Evolutionary conservation across 2,797 vertebrate genomes (phyloP).

Genomic region (Pempheris klunzingeri): DNA sequence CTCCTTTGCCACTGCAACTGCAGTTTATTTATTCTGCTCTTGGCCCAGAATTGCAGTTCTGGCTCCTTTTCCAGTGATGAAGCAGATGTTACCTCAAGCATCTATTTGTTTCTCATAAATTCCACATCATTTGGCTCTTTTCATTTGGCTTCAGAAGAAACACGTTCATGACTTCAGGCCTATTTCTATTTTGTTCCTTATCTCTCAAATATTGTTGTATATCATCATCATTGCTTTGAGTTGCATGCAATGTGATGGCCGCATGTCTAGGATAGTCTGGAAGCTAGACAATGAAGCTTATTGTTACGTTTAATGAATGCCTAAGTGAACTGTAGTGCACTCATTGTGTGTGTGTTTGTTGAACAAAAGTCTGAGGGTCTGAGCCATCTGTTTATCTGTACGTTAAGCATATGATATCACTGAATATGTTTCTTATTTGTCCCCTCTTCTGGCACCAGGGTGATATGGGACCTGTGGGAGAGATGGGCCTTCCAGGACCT

Average conservation of each 20-base stretch:
- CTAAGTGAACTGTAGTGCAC: slow-evolving; percentile 21
- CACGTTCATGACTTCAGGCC: slow-evolving; percentile 30
- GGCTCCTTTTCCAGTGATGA: slow-evolving; percentile 12
- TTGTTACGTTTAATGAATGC: slow-evolving; percentile 27
- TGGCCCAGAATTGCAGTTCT: not conserved
- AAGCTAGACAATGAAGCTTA: slow-evolving; percentile 37
- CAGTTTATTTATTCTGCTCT: slow-evolving; percentile 6
- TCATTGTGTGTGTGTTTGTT: slow-evolving; percentile 23
- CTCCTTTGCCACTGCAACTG: not conserved
- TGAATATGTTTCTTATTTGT: slow-evolving; percentile 47
- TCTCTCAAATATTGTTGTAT: slow-evolving; percentile 10
- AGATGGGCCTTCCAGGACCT: slow-evolving; percentile 92
- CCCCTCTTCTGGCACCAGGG: slow-evolving; percentile 86
- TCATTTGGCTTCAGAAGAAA: slow-evolving; percentile 8
- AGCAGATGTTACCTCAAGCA: slow-evolving; percentile 21
- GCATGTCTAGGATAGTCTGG: slow-evolving; percentile 33
- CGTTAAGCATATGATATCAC: slow-evolving; percentile 24
- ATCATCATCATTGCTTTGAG: slow-evolving; percentile 45
- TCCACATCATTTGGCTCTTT: not conserved
- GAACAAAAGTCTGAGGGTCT: slow-evolving; percentile 4
- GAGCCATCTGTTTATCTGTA: slow-evolving; percentile 22
- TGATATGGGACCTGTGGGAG: slow-evolving; percentile 92
- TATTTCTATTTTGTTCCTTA: slow-evolving; percentile 1
- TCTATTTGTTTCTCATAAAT: slow-evolving; percentile 10
- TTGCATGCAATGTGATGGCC: slow-evolving; percentile 11